Conservation (phyloP, 2,888 invertebrate genomes). For the Orchesellides sinensis region DNA sequence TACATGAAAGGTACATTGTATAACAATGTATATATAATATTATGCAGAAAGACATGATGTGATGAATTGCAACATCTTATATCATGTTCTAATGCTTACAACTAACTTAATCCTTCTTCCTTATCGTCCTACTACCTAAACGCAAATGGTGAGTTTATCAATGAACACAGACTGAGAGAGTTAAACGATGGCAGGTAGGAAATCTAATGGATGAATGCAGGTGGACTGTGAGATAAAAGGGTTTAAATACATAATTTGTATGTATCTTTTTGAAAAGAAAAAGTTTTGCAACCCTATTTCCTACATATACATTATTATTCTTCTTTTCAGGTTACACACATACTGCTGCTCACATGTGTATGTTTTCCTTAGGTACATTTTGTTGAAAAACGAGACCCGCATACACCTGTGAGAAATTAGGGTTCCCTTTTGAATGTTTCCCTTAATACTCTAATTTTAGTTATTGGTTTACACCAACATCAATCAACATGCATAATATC, state of each 20-base stretch:
- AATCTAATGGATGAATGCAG: neutral
- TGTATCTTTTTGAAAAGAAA: constrained; percentile 20
- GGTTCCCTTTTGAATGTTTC: too few species aligned
- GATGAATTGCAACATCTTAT: too few species aligned
- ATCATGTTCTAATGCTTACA: neutral
- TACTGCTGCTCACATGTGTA: too few species aligned
- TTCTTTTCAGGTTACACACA: too few species aligned
- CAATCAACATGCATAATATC: too few species aligned
- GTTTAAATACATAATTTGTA: neutral
- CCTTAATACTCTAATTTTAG: too few species aligned
- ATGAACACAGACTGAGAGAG: constrained; percentile 3
- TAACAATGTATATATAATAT: neutral
- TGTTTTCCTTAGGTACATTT: too few species aligned
- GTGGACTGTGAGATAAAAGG: constrained; percentile 1
- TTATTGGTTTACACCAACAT: too few species aligned
- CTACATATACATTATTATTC: too few species aligned
- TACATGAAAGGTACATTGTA: constrained; percentile 22
- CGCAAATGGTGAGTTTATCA: constrained; percentile 24
- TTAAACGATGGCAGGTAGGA: constrained; percentile 10
- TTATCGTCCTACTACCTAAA: too few species aligned
- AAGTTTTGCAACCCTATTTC: constrained; percentile 17
- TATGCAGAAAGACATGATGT: neutral
- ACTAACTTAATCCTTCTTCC: neutral
- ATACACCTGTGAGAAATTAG: too few species aligned
- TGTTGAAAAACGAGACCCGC: too few species aligned